Conservation (phyloP, 2,113 vertebrate species). For the Takifugu flavidus region DNA sequence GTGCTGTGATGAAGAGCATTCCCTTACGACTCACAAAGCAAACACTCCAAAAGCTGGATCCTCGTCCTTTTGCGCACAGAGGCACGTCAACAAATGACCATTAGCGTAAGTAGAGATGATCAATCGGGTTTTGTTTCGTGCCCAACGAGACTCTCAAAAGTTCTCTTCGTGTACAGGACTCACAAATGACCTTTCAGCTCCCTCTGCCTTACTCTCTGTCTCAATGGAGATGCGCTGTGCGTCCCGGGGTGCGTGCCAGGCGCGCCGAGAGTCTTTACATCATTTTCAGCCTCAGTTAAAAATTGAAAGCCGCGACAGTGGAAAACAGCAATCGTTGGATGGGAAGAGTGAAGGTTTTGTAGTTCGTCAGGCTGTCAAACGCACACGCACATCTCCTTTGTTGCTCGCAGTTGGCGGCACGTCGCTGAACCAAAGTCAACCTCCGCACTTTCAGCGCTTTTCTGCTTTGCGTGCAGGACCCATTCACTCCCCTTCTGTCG, state of each 20-base stretch:
- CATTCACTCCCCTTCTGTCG: conserved; percentile 64
- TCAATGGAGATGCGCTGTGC: conserved; percentile 51
- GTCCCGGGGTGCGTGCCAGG: conserved; percentile 55
- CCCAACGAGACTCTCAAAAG: conserved; percentile 2
- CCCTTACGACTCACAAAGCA: conserved; percentile 42
- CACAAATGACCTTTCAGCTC: not conserved
- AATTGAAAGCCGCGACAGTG: conserved; percentile 10
- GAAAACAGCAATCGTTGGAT: not conserved
- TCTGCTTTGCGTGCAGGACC: conserved; percentile 63
- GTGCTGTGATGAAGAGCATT: conserved; percentile 47
- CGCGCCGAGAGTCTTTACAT: conserved; percentile 40
- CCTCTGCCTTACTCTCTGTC: conserved; percentile 4
- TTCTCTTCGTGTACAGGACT: too few species aligned
- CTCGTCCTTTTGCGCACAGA: conserved; percentile 49
- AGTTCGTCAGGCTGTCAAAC: conserved; percentile 21
- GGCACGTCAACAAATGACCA: conserved; percentile 26
- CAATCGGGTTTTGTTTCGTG: not conserved
- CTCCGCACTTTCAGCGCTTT: conserved; percentile 66
- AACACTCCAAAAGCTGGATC: conserved; percentile 28
- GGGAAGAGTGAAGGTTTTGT: conserved; percentile 2
- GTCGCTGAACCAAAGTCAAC: conserved; percentile 41
- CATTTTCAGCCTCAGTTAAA: conserved; percentile 57
- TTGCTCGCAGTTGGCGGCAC: conserved; percentile 12
- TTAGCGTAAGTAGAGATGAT: conserved; percentile 14
- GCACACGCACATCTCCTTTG: conserved; percentile 22